phyloP scores from a whole-genome alignment of 1,140 invertebrate genomes.

The Pogonognathellus flavescens region DNA sequence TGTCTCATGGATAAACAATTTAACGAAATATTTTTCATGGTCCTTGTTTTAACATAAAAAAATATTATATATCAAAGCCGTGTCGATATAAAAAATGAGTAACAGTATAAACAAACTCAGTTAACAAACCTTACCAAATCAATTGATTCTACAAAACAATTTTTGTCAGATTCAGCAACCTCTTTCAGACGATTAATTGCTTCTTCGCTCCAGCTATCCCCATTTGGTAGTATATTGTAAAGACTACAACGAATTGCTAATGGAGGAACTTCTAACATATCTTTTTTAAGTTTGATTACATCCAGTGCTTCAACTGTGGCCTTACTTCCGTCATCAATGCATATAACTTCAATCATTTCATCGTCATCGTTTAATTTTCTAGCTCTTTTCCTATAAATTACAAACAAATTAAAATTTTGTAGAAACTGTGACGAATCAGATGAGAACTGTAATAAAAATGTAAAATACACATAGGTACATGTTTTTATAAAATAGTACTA shows the following conservation, averaged over 20 bases:
- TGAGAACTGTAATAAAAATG: too few relatives aligned
- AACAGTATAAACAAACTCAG: too few relatives aligned
- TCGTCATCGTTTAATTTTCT: not conserved
- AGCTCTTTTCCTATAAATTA: slow-evolving; percentile 6
- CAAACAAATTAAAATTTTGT: not conserved
- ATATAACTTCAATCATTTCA: not conserved
- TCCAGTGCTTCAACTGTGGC: not conserved
- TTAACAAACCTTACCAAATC: slow-evolving; percentile 20
- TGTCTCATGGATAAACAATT: not conserved
- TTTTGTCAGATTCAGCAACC: not conserved
- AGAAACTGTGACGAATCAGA: too few relatives aligned
- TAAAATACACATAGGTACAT: too few relatives aligned
- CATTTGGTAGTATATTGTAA: not conserved
- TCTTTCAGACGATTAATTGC: not conserved
- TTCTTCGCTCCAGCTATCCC: not conserved
- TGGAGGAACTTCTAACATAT: not conserved
- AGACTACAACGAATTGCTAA: not conserved
- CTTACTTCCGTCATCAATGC: not conserved
- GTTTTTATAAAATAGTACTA: too few relatives aligned
- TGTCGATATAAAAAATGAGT: too few relatives aligned
- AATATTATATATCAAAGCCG: too few relatives aligned
- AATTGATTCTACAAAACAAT: not conserved
- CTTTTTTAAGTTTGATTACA: slow-evolving; percentile 26
- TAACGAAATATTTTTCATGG: not conserved
- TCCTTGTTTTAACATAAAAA: not conserved